phyloP scores from a whole-genome alignment of 2,888 invertebrate species.

The Coelinius sp. region DNA sequence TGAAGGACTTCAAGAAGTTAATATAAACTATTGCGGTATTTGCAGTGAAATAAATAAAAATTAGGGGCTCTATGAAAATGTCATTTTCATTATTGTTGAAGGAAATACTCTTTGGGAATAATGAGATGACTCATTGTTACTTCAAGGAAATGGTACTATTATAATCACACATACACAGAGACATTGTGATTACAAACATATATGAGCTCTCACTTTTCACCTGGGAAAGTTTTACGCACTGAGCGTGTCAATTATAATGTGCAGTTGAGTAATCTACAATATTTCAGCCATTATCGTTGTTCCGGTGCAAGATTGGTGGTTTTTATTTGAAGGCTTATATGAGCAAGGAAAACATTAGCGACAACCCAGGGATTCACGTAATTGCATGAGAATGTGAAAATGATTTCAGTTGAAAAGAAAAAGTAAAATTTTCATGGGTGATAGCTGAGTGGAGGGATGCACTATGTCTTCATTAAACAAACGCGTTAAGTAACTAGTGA shows the following conservation, averaged over 20 bases:
- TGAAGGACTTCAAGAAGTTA: not conserved
- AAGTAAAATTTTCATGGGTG: conserved; percentile 26
- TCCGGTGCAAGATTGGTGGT: conserved; percentile 48
- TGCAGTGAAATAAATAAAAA: not conserved
- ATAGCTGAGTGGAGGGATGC: conserved; percentile 34
- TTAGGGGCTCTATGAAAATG: no score
- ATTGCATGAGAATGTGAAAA: not conserved
- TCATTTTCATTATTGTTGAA: no score
- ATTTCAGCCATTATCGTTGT: conserved; percentile 49
- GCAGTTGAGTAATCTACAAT: conserved; percentile 65
- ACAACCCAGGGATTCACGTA: conserved; percentile 25
- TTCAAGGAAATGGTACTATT: conserved; percentile 37
- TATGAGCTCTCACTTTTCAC: conserved; percentile 68
- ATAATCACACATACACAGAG: conserved; percentile 33
- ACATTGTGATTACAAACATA: conserved; percentile 37
- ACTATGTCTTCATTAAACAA: conserved; percentile 36
- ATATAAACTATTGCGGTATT: not conserved
- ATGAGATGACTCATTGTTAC: conserved; percentile 27
- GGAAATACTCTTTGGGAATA: not conserved
- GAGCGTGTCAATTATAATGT: conserved; percentile 68
- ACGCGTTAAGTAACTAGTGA: not conserved
- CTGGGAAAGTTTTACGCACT: conserved; percentile 69
- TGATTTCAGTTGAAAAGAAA: conserved; percentile 30
- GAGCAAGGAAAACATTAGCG: conserved; percentile 45
- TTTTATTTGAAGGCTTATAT: not conserved